Evolutionary conservation across 2,888 invertebrate species (phyloP), one percentile per base, ranked within the genome.

Genomic region (Acronicta leporina): DNA sequence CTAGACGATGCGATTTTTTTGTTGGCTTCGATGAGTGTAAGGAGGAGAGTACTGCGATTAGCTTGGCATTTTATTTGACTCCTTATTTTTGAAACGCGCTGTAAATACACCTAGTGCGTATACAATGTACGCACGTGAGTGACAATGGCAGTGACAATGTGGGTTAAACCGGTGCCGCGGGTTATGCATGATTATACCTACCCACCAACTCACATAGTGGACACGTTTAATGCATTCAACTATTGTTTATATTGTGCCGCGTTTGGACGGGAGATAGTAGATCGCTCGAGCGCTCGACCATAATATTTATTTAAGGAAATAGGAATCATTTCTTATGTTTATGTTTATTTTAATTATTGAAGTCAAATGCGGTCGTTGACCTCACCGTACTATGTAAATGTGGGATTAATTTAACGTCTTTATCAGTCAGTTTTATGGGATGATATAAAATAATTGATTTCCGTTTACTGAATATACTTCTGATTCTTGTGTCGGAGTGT

Each of bases 121-220:
- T 4, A n/a, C 9, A 10, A 10, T 20, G 41, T 64, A 68, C 49
- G 27, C 59, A 48, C 57, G 44, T 52, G 48, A 50, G 72, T 86
- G 87, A 82, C 87, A 84, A 71, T 87, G 88, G 78, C 84, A 85
- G 66, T 86, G 83, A 79, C 68, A 77, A 69, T 73, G 79, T 69
- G 70, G 71, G 69, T 65, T 44, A 73, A 82, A 83, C 87, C 85
- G 86, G 86, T 85, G 77, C 61, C 63, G 67, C 83, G 51, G 30
- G 80, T 82, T 53, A 44, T 40, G 8, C 73, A 48, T 33, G 33
- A 33, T 11, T 33, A 33, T 6, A 33, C 10, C 11, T 33, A 33
- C 11, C 33, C 33, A 33, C 11, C 11, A 0, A 30, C 30, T 62
- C 68, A 69, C 71, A 75, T 57, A 60, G 68, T 55, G 40, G 38